These are phyloP conservation scores for Gerris buenoi DNA, from an alignment of 1,140 invertebrate species.

Conservation along the genomic window DNA sequence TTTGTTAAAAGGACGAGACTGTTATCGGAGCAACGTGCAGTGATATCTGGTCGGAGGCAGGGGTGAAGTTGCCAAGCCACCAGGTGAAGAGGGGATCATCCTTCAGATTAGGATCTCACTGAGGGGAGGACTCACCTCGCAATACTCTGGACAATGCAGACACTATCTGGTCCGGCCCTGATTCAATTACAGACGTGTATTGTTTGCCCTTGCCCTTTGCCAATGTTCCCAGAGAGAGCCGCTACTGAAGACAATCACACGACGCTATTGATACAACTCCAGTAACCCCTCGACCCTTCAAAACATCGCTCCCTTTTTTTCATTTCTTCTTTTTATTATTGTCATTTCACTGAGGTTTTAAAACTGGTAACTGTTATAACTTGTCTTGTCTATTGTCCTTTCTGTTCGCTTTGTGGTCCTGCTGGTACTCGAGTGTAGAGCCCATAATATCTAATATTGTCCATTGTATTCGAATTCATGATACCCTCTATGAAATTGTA, in stretches of 20 bases:
- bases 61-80: too few species aligned
- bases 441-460: neutral
- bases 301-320: too few species aligned
- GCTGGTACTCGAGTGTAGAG: neutral
- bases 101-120: neutral
- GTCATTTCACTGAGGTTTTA: neutral
- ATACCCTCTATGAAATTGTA: too few species aligned
- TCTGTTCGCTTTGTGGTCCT: neutral
- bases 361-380: neutral
- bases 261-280: neutral
- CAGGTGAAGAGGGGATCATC: neutral
- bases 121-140: neutral
- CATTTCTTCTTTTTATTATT: neutral
- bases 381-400: neutral
- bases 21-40: too few species aligned
- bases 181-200: neutral
- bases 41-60: too few species aligned
- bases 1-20: too few species aligned
- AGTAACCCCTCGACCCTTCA: neutral
- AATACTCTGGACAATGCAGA: neutral
- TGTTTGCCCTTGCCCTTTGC: neutral
- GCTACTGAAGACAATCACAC: neutral
- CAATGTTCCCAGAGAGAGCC: neutral
- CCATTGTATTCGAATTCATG: too few species aligned
- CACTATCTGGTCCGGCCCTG: neutral